A percentile compares a stretch with the other conserved stretches of the same genome.
Conservation (phyloP, 2,888 invertebrate species). For the Cartodere bifasciata region DNA sequence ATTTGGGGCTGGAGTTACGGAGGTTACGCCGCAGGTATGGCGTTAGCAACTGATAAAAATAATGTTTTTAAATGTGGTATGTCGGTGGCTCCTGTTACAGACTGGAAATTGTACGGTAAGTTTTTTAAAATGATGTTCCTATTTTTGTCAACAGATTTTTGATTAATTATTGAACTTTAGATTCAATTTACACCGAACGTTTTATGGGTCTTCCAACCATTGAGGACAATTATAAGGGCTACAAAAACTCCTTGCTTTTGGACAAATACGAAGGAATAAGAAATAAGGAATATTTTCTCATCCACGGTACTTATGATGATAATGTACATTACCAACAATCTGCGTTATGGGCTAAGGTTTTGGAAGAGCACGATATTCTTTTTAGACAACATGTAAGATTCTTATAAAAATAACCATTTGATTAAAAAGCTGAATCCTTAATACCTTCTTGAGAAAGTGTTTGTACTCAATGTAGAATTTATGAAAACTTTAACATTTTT, state of each 20-base stretch:
- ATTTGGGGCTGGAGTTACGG: constrained; percentile 99
- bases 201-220: constrained; percentile 79
- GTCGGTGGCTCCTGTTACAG: constrained; percentile 92
- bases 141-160: background rate
- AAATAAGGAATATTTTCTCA: constrained; percentile 72
- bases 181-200: constrained; percentile 93
- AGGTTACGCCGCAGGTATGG: constrained; percentile 84
- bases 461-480: background rate
- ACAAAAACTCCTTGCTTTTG: constrained; percentile 63
- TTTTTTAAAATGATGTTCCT: constrained; percentile 8
- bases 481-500: constrained; percentile 3
- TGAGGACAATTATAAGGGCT: constrained; percentile 60
- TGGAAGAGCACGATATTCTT: constrained; percentile 74
- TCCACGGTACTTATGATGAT: constrained; percentile 90
- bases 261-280: constrained; percentile 45
- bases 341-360: constrained; percentile 76
- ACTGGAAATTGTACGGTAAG: constrained; percentile 90
- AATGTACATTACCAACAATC: constrained; percentile 98
- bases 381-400: constrained; percentile 78
- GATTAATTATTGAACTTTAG: constrained; percentile 38
- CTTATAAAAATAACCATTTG: constrained; percentile 3
- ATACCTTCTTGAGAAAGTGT: background rate
- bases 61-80: constrained; percentile 84
- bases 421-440: background rate
- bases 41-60: constrained; percentile 61